Evolutionary conservation across 2,113 vertebrate genomes (phyloP).

Genomic region (Tympanuchus pallidicinctus): DNA sequence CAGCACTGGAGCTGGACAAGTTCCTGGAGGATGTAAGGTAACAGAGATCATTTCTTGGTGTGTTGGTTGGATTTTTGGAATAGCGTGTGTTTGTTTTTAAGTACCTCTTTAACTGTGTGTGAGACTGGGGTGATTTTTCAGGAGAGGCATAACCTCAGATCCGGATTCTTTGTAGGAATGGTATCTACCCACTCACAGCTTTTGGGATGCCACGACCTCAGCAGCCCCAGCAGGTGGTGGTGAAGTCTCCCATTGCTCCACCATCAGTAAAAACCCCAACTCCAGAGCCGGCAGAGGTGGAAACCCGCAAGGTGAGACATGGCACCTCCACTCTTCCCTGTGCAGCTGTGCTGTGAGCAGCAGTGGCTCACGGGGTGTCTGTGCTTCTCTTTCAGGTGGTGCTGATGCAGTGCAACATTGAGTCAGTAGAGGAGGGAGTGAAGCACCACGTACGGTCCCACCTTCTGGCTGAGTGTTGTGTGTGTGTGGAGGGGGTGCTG

Average conservation of each 20-base stretch:
- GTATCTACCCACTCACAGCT: conserved; percentile 95
- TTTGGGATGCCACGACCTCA: conserved; percentile 93
- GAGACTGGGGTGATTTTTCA: neutral
- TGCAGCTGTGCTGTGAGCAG: fast-evolving
- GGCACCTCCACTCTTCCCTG: fast-evolving
- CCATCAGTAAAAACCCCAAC: conserved; percentile 96
- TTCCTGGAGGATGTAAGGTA: conserved; percentile 98
- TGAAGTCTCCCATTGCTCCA: conserved; percentile 93
- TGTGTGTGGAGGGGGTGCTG: fast-evolving
- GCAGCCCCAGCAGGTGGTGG: conserved; percentile 94
- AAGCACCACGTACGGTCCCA: conserved; percentile 90
- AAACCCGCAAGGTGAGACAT: conserved; percentile 91
- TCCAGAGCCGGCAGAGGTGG: conserved; percentile 94
- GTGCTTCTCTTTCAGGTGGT: conserved; percentile 83
- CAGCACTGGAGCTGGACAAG: conserved; percentile 96
- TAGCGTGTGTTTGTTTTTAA: neutral
- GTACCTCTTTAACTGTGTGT: neutral
- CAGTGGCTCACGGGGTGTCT: fast-evolving
- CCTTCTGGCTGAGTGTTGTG: neutral
- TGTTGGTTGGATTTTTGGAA: too few relatives aligned
- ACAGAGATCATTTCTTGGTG: neutral
- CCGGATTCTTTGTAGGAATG: conserved; percentile 84
- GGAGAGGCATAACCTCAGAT: neutral
- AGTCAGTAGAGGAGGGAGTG: conserved; percentile 93
- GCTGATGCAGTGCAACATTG: conserved; percentile 99